Base-by-base conservation (phyloP, 2,113 vertebrate genomes). In the Ptychochromis oligacanthus region DNA sequence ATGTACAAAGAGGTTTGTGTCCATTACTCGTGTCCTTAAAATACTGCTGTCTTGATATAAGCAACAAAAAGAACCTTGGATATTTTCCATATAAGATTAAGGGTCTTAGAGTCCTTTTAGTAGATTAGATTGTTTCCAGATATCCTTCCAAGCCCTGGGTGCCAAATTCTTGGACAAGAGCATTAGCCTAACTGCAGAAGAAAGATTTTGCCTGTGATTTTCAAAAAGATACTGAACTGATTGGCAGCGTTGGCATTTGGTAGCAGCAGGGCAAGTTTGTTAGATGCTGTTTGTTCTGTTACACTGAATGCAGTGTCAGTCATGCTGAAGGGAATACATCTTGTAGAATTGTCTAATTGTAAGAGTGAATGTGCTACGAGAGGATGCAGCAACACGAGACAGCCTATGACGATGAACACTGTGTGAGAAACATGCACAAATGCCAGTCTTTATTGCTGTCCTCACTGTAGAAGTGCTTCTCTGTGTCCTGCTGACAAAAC, bases 121-220 rank as follows among this genome's bases (percentile, higher is more conserved):
- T 26, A 84, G 84, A 94, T 90, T 84, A 86, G 83, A 91, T 93
- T 85, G 84, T 88, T 88, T 85, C 79, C 75, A 77, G 88, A 93
- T 92, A 91, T 88, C 91, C 92, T 89, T 88, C 31, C 4, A 36
- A 85, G 40, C 65, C 64, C 46, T 20, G n/a, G 22, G 49, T 2
- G 6, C 62, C 38, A 28, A 34, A 86, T 79, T 80, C n/a, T 56
- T 75, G 78, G 82, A 82, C 46, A 75, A 17, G 83, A 80, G 62
- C 34, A 83, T 85, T 81, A 80, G 74, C 38, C 38, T 7, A 76
- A 61, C 5, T 59, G 56, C 77, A 52, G 34, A 75, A 78, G 81
- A 43, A 49, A 85, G 81, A 87, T 92, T 80, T 81, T 77, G 65
- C 28, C 38, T 82, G 54, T 65, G 80, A 91, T 90, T 85, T 84